A percentile compares a stretch with the other conserved stretches of the same genome.
Evolutionary conservation across 2,113 vertebrate genomes (phyloP).

Genomic region (Protobothrops flavoviridis): DNA sequence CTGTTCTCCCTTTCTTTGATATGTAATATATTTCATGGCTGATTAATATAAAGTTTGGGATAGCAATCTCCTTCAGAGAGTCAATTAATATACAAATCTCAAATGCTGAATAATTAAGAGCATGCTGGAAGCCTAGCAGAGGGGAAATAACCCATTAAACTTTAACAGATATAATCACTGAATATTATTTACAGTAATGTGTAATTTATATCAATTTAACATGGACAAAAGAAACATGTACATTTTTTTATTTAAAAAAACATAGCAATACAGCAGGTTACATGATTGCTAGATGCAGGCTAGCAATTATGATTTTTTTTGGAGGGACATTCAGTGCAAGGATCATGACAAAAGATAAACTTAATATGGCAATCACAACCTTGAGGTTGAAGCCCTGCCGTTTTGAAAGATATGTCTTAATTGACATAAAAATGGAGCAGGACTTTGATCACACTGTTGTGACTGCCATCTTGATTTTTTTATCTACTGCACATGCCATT

Average conservation of each 20-base stretch:
- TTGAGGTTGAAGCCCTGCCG: background rate
- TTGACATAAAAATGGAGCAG: background rate
- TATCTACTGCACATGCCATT: background rate
- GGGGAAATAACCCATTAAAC: background rate
- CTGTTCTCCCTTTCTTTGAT: background rate
- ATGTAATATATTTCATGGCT: background rate
- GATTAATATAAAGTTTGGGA: background rate
- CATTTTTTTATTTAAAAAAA: background rate
- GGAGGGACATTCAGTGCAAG: background rate
- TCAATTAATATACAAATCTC: background rate
- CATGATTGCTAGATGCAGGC: background rate
- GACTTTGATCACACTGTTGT: background rate
- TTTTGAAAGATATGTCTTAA: background rate
- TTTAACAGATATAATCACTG: background rate
- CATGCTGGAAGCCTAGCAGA: background rate
- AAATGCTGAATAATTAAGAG: background rate
- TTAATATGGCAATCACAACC: background rate
- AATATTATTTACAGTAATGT: background rate
- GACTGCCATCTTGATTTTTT: background rate
- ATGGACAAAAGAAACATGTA: background rate
- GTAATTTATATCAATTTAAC: background rate
- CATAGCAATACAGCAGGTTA: background rate
- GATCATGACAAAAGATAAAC: background rate
- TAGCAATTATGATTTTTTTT: background rate
- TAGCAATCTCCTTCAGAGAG: background rate